Conservation (phyloP, 2,888 invertebrate species). For the Pandemis corylana region DNA sequence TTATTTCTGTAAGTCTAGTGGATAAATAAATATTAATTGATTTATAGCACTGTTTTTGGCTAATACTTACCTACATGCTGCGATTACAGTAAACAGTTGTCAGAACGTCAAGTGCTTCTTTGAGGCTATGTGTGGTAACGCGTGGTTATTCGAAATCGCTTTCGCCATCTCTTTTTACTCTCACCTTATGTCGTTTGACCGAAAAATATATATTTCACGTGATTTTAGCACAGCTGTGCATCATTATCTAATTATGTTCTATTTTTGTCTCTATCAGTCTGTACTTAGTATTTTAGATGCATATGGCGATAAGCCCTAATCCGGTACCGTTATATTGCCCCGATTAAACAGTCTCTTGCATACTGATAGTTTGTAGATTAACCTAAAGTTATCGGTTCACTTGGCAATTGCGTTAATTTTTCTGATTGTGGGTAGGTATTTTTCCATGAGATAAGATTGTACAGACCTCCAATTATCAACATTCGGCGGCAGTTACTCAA, state of each 20-base stretch:
- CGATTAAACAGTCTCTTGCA: constrained; percentile 6
- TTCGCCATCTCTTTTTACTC: no score
- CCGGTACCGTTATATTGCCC: not conserved
- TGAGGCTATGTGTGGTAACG: no score
- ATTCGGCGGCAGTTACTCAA: not conserved
- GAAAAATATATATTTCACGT: not conserved
- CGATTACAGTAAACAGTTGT: no score
- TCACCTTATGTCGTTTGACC: no score
- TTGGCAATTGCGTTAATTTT: constrained; percentile 4
- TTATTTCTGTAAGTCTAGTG: constrained; percentile 35
- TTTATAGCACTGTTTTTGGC: constrained; percentile 12
- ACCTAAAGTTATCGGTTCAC: not conserved
- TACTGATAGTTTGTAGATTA: constrained; percentile 11
- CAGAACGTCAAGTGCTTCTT: no score
- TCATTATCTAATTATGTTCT: not conserved
- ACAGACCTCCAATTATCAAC: constrained; percentile 26
- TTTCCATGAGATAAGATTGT: constrained; percentile 28
- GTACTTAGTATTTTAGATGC: not conserved
- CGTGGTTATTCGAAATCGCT: no score
- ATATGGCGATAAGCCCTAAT: not conserved
- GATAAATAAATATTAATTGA: constrained; percentile 33
- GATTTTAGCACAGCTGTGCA: not conserved
- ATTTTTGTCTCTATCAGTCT: not conserved
- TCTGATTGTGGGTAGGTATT: constrained; percentile 22
- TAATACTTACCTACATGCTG: not conserved